These are phyloP conservation scores for Telmatherina bonti DNA, from an alignment of 2,797 vertebrate species.

Conservation along the genomic window DNA sequence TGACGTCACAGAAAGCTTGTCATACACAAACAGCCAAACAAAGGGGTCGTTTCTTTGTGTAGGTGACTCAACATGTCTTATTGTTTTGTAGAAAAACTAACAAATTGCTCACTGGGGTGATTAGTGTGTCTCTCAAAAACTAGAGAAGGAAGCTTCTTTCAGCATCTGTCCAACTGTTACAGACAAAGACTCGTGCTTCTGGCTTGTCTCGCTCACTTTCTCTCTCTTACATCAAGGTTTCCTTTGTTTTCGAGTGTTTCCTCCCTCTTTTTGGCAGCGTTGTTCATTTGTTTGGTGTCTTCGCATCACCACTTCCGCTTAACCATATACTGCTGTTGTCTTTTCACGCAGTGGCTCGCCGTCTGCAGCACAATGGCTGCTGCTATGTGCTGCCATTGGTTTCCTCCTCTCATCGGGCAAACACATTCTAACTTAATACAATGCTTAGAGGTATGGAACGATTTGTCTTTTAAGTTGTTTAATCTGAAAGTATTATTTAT, in stretches of 20 bases:
- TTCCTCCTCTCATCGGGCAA: constrained; percentile 45
- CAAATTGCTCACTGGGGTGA: constrained; percentile 33
- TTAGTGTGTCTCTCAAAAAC: constrained; percentile 12
- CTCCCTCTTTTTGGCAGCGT: constrained; percentile 41
- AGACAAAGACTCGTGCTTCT: constrained; percentile 44
- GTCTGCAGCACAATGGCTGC: constrained; percentile 38
- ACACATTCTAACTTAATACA: constrained; percentile 12
- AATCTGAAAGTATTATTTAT: not conserved
- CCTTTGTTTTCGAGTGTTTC: constrained; percentile 53
- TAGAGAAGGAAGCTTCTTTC: constrained; percentile 40
- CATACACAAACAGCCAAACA: constrained; percentile 18
- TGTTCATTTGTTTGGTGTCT: constrained; percentile 53
- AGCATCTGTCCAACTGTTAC: constrained; percentile 36
- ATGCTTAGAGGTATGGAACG: not conserved
- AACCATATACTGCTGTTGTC: constrained; percentile 64
- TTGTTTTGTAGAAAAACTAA: constrained; percentile 44
- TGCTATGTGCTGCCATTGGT: constrained; percentile 34
- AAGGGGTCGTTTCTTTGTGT: constrained; percentile 26
- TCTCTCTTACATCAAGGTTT: constrained; percentile 41
- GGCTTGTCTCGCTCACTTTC: constrained; percentile 33
- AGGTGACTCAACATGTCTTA: constrained; percentile 50
- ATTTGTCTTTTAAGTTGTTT: not conserved
- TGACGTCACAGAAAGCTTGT: not conserved
- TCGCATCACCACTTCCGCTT: constrained; percentile 75
- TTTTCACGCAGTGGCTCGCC: constrained; percentile 45